These are phyloP conservation scores for Siderastrea radians DNA, from an alignment of 92 coral and sea anemone species.

Conservation along the genomic window DNA sequence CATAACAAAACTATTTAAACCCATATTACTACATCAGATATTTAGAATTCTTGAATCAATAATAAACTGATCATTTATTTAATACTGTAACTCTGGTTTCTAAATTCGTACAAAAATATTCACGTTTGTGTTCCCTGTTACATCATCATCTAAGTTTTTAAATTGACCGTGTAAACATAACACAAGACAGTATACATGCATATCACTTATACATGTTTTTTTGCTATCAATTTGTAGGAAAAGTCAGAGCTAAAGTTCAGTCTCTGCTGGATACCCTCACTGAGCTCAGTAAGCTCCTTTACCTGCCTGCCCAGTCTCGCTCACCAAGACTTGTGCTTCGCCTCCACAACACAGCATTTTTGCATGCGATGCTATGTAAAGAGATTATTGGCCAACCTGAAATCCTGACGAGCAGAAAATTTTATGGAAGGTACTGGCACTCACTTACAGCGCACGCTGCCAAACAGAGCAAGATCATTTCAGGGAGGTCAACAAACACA, in stretches of 20 bases:
- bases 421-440: conserved; percentile 45
- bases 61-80: no score
- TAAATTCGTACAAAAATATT: no score
- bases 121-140: no score
- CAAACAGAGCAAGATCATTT: conserved; percentile 36
- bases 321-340: conserved; percentile 52
- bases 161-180: no score
- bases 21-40: no score
- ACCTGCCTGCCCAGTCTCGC: conserved; percentile 40
- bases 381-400: conserved; percentile 46
- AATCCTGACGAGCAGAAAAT: conserved; percentile 38
- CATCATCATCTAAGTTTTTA: no score
- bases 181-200: neutral
- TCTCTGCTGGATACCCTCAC: conserved; percentile 61
- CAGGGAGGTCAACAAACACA: conserved; percentile 43
- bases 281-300: conserved; percentile 56
- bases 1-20: no score
- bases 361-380: conserved; percentile 58
- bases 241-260: conserved; percentile 55
- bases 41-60: no score
- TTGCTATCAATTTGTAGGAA: conserved; percentile 23
- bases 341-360: conserved; percentile 49
- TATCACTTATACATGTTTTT: neutral
- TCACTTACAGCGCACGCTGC: conserved; percentile 34
- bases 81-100: no score